Conservation (phyloP, 2,797 vertebrate species). For the Malacoraja senta region DNA sequence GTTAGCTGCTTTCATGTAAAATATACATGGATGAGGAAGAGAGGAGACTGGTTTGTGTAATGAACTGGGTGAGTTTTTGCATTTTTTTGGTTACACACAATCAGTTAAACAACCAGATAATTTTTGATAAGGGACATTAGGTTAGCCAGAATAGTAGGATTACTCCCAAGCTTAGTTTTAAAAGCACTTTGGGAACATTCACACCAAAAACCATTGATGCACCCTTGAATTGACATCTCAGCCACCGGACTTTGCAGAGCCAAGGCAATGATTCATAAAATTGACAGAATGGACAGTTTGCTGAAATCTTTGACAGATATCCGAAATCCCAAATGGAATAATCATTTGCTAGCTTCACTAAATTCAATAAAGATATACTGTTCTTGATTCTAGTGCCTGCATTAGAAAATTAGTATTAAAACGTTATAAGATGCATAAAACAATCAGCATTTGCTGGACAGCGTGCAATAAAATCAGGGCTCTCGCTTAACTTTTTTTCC, state of each 20-base stretch:
- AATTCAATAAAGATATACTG: neutral
- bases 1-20: too few relatives aligned
- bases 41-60: too few relatives aligned
- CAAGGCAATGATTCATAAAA: neutral
- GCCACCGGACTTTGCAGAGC: neutral
- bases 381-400: too few relatives aligned
- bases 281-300: neutral
- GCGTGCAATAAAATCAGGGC: neutral
- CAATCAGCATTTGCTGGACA: neutral
- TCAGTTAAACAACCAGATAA: neutral
- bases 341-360: neutral
- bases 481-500: too few relatives aligned
- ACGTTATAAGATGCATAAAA: too few relatives aligned
- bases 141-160: neutral
- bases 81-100: neutral
- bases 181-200: neutral
- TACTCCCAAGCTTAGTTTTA: neutral
- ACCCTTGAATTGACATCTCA: neutral
- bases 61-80: too few relatives aligned
- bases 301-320: neutral
- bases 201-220: neutral
- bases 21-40: too few relatives aligned
- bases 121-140: neutral
- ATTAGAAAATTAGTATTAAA: neutral
- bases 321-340: neutral